Conservation (phyloP, 2,113 vertebrate species). For the Sinosuthora webbiana region DNA sequence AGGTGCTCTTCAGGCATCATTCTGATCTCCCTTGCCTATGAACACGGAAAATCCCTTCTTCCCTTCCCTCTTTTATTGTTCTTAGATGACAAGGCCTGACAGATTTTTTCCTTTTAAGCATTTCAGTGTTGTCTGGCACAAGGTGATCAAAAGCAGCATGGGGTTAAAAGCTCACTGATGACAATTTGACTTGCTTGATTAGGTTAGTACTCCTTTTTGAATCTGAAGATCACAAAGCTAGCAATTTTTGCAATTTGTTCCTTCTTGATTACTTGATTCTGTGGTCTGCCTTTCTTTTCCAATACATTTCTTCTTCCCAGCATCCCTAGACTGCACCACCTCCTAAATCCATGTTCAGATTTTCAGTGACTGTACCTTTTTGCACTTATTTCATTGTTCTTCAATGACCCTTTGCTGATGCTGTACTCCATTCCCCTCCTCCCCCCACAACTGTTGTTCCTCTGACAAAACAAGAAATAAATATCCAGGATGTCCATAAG, state of each 20-base stretch:
- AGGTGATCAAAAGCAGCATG: background rate
- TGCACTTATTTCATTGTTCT: conserved; percentile 20
- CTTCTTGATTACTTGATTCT: background rate
- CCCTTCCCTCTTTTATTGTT: background rate
- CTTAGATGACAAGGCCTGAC: background rate
- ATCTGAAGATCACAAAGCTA: background rate
- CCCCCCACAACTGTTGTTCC: background rate
- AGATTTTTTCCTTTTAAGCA: background rate
- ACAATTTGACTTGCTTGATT: background rate
- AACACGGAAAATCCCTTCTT: background rate
- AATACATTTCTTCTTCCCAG: background rate
- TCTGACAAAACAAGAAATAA: conserved; percentile 53
- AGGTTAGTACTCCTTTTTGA: background rate
- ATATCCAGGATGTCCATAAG: conserved; percentile 34
- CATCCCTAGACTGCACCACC: background rate
- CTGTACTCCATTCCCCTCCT: background rate
- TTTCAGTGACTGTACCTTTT: conserved; percentile 7
- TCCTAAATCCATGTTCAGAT: conserved; percentile 38
- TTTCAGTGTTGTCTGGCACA: background rate
- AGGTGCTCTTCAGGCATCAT: background rate
- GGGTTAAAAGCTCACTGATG: background rate
- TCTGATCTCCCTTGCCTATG: background rate
- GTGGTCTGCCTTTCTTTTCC: background rate
- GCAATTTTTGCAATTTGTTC: background rate
- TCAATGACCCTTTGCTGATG: conserved; percentile 3